Percentiles rank a stretch among this genome's conserved stretches.
These are phyloP conservation scores for Merluccius polli DNA, from an alignment of 2,797 vertebrate genomes.

Conservation along the genomic window DNA sequence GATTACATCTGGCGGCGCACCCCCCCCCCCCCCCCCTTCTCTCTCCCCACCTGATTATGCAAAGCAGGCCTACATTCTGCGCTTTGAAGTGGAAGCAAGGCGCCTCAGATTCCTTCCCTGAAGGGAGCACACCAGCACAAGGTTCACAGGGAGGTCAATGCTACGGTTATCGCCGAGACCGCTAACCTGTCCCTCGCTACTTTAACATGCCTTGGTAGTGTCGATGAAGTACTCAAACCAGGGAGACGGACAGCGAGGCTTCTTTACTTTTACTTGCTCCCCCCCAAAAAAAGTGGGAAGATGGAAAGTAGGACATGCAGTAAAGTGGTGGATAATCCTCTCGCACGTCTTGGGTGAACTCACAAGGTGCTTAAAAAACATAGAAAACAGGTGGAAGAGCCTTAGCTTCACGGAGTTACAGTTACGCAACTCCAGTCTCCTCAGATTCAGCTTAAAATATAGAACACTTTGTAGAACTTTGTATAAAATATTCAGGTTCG, in stretches of 20 bases:
- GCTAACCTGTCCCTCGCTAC: conserved; percentile 41
- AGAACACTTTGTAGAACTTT: background rate
- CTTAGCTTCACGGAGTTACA: background rate
- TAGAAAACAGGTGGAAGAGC: background rate
- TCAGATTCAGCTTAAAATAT: background rate
- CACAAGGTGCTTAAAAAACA: background rate
- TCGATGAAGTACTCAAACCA: background rate
- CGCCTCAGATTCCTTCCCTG: conserved; percentile 65
- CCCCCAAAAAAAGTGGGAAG: conserved; percentile 14
- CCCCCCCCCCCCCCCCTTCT: conserved; percentile 74
- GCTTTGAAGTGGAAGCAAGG: conserved; percentile 76
- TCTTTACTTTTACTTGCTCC: conserved; percentile 13
- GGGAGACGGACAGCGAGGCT: background rate
- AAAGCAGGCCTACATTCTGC: conserved; percentile 79
- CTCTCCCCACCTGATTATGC: conserved; percentile 80
- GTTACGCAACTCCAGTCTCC: background rate
- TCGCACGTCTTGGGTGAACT: background rate
- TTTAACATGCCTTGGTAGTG: conserved; percentile 28
- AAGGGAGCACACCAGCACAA: conserved; percentile 63
- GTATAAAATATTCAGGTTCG: background rate
- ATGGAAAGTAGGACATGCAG: conserved; percentile 54
- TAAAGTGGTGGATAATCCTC: conserved; percentile 29
- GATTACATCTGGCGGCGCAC: conserved; percentile 72
- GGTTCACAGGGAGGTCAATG: conserved; percentile 73
- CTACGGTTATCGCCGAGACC: conserved; percentile 55